Evolutionary conservation across 2,113 vertebrate species (phyloP), one percentile per base, ranked within the genome.

Genomic region (Rostratula benghalensis): DNA sequence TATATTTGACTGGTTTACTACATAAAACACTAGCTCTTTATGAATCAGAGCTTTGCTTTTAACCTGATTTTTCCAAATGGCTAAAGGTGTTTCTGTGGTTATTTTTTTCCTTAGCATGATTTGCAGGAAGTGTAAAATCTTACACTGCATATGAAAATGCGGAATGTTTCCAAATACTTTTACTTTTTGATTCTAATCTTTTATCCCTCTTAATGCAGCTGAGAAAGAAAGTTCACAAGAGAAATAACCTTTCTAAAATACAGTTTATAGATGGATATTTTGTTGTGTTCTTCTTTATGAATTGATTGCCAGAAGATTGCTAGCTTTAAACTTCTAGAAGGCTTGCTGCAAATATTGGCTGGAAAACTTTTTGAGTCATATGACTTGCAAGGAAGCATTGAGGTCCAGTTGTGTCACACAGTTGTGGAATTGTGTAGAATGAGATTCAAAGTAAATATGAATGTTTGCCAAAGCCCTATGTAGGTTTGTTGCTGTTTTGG

Each of bases 131-230:
- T 81, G 39, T 93, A 43, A 71, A 95, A 77, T 78, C 65, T 90
- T 91, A 30, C 11, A 67, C 60, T 92, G 91, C 31, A 17, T 82
- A 76, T 91, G 71, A 97, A 96, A 97, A 82, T 3, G 22, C 45
- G 54, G 30, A 89, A 60, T 83, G 64, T 97, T 97, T 95, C 87
- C 48, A 93, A 96, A 84, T 94, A 54, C 96, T 95, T 96, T 94
- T 93, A 65, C 70, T 97, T 97, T 97, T 96, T 74, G 94, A 83
- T 98, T 97, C 78, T 89, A 76, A 87, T 96, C 63, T 96, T 87
- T 97, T 90, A 86, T 91, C 67, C 64, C 31, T 94, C 64, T 96
- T 97, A 98, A 81, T 97, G 74, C 73, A 96, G 94, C 31, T 92
- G 96, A 93, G 97, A 96, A 97, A 96, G 87, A 91, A 96, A 89